Evolutionary conservation across 2,797 vertebrate genomes (phyloP).

Genomic region (Alfaro cultratus): DNA sequence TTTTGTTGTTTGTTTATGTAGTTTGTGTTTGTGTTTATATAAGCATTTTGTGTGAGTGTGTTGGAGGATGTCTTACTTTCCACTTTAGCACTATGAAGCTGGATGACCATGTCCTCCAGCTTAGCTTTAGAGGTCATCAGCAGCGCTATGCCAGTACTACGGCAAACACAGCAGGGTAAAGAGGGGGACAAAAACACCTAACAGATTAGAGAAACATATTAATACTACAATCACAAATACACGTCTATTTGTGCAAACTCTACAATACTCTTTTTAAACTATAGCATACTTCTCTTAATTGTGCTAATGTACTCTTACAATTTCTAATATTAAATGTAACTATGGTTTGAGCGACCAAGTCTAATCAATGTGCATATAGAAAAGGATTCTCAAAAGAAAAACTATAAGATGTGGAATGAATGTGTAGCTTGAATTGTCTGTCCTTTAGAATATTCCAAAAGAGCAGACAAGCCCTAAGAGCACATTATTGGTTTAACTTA

Average conservation of each 20-base stretch:
- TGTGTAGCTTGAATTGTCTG: neutral
- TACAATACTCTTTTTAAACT: neutral
- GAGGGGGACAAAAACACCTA: neutral
- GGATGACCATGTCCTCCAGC: neutral
- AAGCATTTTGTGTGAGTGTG: neutral
- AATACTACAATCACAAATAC: neutral
- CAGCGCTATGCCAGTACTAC: no score
- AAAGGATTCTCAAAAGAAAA: neutral
- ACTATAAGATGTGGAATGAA: neutral
- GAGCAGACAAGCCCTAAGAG: neutral
- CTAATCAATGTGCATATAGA: neutral
- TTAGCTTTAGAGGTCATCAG: neutral
- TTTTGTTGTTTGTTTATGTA: conserved; percentile 15
- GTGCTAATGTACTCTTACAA: neutral
- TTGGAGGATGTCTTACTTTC: neutral
- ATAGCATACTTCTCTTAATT: neutral
- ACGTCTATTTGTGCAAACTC: neutral
- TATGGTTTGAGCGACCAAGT: neutral
- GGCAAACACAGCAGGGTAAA: neutral
- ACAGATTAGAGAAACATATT: neutral
- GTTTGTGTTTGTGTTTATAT: neutral
- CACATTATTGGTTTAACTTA: conserved; percentile 9
- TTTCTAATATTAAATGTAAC: neutral
- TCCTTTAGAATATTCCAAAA: neutral
- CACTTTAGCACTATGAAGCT: neutral